A percentile compares a stretch with the other conserved stretches of the same genome.
phyloP scores from a whole-genome alignment of 2,797 vertebrate species.

The Ambastaia sidthimunki region DNA sequence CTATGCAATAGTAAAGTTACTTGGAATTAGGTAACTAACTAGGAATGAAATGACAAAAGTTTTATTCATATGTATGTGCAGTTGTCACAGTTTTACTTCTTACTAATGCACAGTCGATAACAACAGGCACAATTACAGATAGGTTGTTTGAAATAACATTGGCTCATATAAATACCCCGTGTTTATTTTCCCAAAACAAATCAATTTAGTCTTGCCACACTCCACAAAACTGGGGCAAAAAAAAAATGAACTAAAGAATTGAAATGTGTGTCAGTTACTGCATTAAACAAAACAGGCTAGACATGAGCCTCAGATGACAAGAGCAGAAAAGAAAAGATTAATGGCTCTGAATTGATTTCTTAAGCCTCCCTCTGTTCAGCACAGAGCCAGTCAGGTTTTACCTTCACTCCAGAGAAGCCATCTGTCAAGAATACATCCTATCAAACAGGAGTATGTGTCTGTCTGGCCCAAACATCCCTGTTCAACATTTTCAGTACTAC shows the following conservation, averaged over 20 bases:
- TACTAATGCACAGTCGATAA: neutral
- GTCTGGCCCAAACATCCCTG: neutral
- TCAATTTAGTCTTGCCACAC: conserved; percentile 32
- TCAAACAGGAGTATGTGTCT: neutral
- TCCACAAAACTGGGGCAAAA: conserved; percentile 9
- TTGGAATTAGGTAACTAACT: conserved; percentile 28
- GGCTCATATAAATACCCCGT: conserved; percentile 4
- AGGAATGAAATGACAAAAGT: conserved; percentile 31
- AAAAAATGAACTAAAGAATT: conserved; percentile 11
- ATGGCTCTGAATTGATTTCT: conserved; percentile 48
- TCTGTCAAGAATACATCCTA: neutral
- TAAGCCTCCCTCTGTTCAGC: neutral
- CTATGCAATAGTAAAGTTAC: neutral
- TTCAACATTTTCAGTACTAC: neutral
- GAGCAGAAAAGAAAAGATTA: conserved; percentile 71
- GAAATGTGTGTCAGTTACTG: conserved; percentile 1
- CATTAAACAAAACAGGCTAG: conserved; percentile 64
- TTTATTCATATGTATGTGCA: neutral
- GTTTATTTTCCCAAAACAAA: conserved; percentile 44
- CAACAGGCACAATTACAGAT: neutral
- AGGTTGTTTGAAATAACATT: neutral
- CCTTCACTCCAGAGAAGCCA: conserved; percentile 15
- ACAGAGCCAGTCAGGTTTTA: conserved; percentile 9
- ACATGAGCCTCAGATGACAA: conserved; percentile 64
- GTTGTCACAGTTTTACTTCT: neutral